Evolutionary conservation across 2,888 invertebrate genomes (phyloP), one percentile per base, ranked within the genome.

Genomic region (Caenorhabditis becei): DNA sequence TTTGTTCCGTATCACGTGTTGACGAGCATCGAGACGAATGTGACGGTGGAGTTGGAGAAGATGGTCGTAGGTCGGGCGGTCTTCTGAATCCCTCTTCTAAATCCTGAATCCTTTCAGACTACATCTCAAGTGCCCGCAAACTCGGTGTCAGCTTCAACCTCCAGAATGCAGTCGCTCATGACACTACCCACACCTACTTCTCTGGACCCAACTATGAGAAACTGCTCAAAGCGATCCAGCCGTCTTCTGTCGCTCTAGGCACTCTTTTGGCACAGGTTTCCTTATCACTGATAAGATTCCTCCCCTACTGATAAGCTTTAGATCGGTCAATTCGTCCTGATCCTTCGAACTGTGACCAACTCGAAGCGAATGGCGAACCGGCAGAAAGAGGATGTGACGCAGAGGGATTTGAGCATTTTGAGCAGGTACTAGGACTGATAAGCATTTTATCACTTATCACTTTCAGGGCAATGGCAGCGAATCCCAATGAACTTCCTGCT

Each of bases 1-100:
- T 63, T 59, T 24, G 24, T 80, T 1, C 80, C 80, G 16, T 74
- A 49, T 16, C 58, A 80, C 37, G 56, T 65, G 7, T 28, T 77
- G 1, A 66, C 72, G n/a, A 70, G 69, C 28, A 81, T 77, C 11
- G 81, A 81, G 32, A 63, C 77, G 2, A 66, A 62, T 54, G 20
- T 65, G 2, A 58, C 69, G 0, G 56, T 51, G 0, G 69, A 74
- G 14, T 24, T 80, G 37, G 79, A 79, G 23, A 66, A 32, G 11
- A 32, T 44, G 16, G 18, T 79, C 1, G 47, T 58, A 35, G 78
- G 71, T 77, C 2, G 32, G 14, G 16, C 4, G 18, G 23, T 56
- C n/a, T 16, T 49, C 18, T 49, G n/a, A 49, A 20, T 7, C 7
- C 18, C 8, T 49, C 2, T 49, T 8, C 20, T 49, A 18, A 32